A percentile compares a stretch with the other conserved stretches of the same genome.
phyloP scores from a whole-genome alignment of 2,888 invertebrate genomes.

The Cloeon dipterum region DNA sequence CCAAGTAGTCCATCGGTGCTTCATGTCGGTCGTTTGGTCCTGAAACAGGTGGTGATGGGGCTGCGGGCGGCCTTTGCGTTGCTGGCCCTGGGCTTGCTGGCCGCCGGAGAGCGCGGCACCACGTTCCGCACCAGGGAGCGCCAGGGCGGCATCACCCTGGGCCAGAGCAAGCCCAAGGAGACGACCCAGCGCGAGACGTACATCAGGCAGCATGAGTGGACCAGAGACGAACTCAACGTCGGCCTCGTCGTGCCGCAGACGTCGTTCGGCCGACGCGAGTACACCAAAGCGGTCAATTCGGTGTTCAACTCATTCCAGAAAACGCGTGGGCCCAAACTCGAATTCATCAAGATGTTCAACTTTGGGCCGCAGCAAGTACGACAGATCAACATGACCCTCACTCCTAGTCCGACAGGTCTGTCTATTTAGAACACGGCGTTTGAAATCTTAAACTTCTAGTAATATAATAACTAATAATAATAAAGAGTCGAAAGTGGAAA shows the following conservation, averaged over 20 bases:
- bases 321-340: constrained; percentile 30
- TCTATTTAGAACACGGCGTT: constrained; percentile 12
- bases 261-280: constrained; percentile 46
- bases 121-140: constrained; percentile 6
- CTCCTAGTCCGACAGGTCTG: constrained; percentile 53
- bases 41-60: too few relatives aligned
- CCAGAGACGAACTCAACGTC: constrained; percentile 20
- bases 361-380: constrained; percentile 37
- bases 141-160: constrained; percentile 1
- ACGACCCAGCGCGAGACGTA: constrained; percentile 5
- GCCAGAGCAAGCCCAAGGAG: constrained; percentile 5
- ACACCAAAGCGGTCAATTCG: constrained; percentile 36
- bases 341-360: constrained; percentile 36
- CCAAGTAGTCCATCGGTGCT: too few relatives aligned
- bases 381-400: constrained; percentile 40
- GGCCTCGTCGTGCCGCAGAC: constrained; percentile 58
- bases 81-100: background rate
- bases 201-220: constrained; percentile 3
- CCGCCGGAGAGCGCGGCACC: constrained; percentile 7
- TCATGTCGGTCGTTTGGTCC: too few relatives aligned
- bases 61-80: too few relatives aligned
- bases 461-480: too few relatives aligned
- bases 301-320: constrained; percentile 33
- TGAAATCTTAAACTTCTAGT: too few relatives aligned
- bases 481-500: too few relatives aligned